A percentile compares a stretch with the other conserved stretches of the same genome.
Evolutionary conservation across 2,888 invertebrate genomes (phyloP).

Genomic region (Ichneumon xanthorius): DNA sequence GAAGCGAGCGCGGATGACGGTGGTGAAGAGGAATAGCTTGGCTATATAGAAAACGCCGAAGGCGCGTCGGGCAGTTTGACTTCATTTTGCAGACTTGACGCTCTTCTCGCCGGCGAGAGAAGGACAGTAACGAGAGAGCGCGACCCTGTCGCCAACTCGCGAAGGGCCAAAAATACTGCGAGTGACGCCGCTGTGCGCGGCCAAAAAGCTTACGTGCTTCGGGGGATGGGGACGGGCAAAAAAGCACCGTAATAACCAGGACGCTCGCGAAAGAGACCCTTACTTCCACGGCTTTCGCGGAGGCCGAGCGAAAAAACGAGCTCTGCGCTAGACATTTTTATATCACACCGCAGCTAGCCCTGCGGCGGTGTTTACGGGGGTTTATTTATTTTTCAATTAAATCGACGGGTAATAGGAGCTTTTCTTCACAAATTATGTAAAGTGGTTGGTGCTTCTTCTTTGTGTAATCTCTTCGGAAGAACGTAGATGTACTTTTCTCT

Average conservation of each 20-base stretch:
- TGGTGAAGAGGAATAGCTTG: not conserved
- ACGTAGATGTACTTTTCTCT: constrained; percentile 43
- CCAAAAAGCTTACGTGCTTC: not conserved
- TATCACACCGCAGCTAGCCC: not conserved
- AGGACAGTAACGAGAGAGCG: constrained; percentile 37
- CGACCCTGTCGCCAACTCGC: constrained; percentile 10
- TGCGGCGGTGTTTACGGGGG: not conserved
- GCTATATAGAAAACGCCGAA: constrained; percentile 24
- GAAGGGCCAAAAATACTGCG: constrained; percentile 31
- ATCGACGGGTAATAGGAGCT: not conserved
- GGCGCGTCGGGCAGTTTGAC: constrained; percentile 41
- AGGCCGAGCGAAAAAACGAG: not conserved
- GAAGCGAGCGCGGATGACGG: constrained; percentile 53
- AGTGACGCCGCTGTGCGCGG: not conserved
- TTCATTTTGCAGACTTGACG: constrained; percentile 60
- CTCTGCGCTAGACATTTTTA: constrained; percentile 9
- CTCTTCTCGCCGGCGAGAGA: constrained; percentile 33
- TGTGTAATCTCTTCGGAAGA: not conserved
- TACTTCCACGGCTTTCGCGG: not conserved
- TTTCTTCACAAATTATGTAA: constrained; percentile 12
- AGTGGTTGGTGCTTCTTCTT: not conserved
- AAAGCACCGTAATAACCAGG: constrained; percentile 11
- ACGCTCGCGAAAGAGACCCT: not conserved
- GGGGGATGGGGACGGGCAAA: not conserved
- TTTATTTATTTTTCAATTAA: constrained; percentile 7